Base-by-base conservation (phyloP, 2,113 vertebrate species). In the Thalassoma bifasciatum region DNA sequence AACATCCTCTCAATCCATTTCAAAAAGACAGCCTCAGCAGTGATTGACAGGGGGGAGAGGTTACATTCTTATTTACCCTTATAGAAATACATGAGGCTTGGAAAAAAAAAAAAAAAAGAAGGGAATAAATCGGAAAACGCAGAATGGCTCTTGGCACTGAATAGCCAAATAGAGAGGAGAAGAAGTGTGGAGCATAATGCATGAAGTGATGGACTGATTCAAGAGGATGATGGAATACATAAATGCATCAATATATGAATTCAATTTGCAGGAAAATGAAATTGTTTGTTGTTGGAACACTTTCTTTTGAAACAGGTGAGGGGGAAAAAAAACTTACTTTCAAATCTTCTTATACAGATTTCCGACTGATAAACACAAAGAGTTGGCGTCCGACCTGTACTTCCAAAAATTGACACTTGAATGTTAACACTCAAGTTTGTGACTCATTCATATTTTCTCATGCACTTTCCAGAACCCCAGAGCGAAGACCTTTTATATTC, bases 201-300 rank as follows among this genome's bases (percentile, higher is more conserved):
- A 85, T 87, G 81, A 89, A 87, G 40, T 78, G 84, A 87, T 81
- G 68, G 75, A 73, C 72, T 85, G 79, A 83, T 85, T 75, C 50
- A 66, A 79, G 56, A 54, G 52, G 44, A 84, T 78, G 91, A 89
- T 88, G 79, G 80, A 89, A 92, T 91, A 88, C 78, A 90, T 91
- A 88, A 89, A 91, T 88, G 83, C 86, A 87, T 88, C 77, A 84
- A 72, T 79, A 82, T 49, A 82, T 56, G 89, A 86, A 89, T 89
- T 65, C 56, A 81, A 76, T 85, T 77, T 58, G 19, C 77, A 42
- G 50, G 42, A 74, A 85, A 91, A 87, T 85, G 72, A 23, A 84
- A 72, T 75, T 12, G 70, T 81, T 72, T 86, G 65, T 85, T 54
- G 37, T 54, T 51, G 52, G 10, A 21, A 62, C 30, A 60, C 70